These are phyloP conservation scores for Cavia aperea DNA, from an alignment of 2,113 vertebrate species.

Conservation along the genomic window DNA sequence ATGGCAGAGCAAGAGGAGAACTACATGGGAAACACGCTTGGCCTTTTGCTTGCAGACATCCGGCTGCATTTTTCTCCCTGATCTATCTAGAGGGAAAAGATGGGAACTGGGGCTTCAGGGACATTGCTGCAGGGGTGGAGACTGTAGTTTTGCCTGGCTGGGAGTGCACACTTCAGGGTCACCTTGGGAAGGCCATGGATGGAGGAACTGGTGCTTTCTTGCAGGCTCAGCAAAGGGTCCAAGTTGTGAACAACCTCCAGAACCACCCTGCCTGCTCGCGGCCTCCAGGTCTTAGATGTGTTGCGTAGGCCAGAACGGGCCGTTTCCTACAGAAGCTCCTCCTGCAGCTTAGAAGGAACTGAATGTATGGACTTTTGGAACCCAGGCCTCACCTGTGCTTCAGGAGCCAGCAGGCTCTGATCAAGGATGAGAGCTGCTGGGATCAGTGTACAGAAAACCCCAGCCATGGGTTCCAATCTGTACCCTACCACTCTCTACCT, in stretches of 20 bases:
- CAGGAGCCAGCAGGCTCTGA: background rate
- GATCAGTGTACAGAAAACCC: background rate
- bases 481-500: background rate
- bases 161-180: background rate
- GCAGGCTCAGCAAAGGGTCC: background rate
- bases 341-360: background rate
- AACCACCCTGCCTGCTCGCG: conserved; percentile 1
- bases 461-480: background rate
- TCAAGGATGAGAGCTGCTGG: background rate
- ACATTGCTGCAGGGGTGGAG: background rate
- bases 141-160: background rate
- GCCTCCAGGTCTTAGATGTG: conserved; percentile 3
- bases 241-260: conserved; percentile 22
- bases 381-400: background rate
- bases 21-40: background rate
- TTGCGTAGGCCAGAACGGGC: background rate
- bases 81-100: background rate
- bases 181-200: background rate
- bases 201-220: background rate
- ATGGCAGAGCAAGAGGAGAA: background rate
- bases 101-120: background rate
- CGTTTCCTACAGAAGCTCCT: conserved; percentile 48
- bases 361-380: background rate
- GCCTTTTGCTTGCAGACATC: background rate
- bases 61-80: background rate